Conservation (phyloP, 2,888 invertebrate genomes). For the Cistogaster globosa region DNA sequence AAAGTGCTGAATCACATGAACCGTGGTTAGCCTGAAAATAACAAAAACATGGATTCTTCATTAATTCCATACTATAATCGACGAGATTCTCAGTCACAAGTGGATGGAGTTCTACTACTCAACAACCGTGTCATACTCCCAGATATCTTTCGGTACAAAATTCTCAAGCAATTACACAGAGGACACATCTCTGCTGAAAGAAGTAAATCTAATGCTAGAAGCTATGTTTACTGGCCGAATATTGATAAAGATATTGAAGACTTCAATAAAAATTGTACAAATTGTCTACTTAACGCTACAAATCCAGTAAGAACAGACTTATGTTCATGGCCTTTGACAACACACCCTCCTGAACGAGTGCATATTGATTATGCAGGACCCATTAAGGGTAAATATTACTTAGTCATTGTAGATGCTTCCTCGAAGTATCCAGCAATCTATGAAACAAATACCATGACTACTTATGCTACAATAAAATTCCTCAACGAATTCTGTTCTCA, state of each 20-base stretch:
- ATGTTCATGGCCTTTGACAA: slow-evolving; percentile 66
- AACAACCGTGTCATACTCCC: slow-evolving; percentile 12
- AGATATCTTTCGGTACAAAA: background rate
- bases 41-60: background rate
- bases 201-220: slow-evolving; percentile 25
- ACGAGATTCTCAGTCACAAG: background rate
- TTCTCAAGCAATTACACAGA: slow-evolving; percentile 44
- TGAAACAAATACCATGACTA: slow-evolving; percentile 36
- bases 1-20: background rate
- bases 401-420: slow-evolving; percentile 2
- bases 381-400: slow-evolving; percentile 18
- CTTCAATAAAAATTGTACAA: background rate
- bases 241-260: slow-evolving; percentile 74
- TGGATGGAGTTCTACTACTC: slow-evolving; percentile 11
- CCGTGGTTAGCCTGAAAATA: slow-evolving; percentile 9
- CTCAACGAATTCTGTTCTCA: background rate
- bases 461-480: background rate
- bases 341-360: slow-evolving; percentile 46
- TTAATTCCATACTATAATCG: background rate
- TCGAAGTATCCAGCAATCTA: slow-evolving; percentile 49
- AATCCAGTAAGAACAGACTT: slow-evolving; percentile 32
- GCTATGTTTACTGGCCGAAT: slow-evolving; percentile 38
- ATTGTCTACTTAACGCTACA: slow-evolving; percentile 32
- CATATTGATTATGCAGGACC: slow-evolving; percentile 69
- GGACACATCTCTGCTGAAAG: slow-evolving; percentile 26